phyloP scores from a whole-genome alignment of 2,888 invertebrate genomes.

The Orthosia incerta region DNA sequence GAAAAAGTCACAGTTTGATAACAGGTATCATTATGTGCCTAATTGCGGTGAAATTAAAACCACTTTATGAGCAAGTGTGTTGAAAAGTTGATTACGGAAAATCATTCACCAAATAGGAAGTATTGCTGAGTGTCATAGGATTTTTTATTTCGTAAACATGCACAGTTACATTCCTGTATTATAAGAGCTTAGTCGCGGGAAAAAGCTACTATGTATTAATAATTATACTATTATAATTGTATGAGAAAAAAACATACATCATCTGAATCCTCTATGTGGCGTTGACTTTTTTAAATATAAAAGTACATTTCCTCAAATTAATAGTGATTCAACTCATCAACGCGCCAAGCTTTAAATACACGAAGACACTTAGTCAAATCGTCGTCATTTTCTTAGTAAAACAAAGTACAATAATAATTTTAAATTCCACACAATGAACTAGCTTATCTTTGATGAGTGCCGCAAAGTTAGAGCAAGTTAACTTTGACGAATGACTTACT shows the following conservation, averaged over 20 bases:
- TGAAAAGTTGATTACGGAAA: too few species aligned
- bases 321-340: background rate
- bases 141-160: too few species aligned
- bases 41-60: too few species aligned
- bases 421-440: conserved; percentile 39
- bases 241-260: too few species aligned
- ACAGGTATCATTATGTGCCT: too few species aligned
- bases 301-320: background rate
- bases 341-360: background rate
- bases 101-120: background rate
- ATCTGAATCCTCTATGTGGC: too few species aligned
- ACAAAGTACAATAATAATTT: conserved; percentile 32
- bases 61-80: too few species aligned
- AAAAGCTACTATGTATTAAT: too few species aligned
- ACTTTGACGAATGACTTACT: conserved; percentile 66
- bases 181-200: too few species aligned
- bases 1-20: too few species aligned
- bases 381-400: conserved; percentile 1
- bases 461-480: conserved; percentile 64
- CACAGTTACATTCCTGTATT: too few species aligned
- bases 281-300: background rate
- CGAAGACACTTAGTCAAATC: background rate
- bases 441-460: conserved; percentile 62
- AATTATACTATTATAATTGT: too few species aligned
- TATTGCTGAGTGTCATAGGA: background rate